These are phyloP conservation scores for Spondyliosoma cantharus DNA, from an alignment of 2,797 vertebrate species.

Conservation along the genomic window DNA sequence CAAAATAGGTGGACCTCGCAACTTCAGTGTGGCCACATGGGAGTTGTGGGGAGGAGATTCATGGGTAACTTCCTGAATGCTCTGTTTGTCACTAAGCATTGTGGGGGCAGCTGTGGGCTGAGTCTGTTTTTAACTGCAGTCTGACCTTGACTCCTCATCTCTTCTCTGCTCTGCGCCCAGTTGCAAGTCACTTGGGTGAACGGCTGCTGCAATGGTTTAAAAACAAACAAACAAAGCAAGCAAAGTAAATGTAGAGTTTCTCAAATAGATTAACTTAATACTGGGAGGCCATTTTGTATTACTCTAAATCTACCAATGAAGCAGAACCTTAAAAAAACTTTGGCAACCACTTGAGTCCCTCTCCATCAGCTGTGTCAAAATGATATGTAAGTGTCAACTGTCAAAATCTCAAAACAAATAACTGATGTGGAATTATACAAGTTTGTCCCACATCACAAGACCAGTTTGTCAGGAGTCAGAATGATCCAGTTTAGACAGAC, in stretches of 20 bases:
- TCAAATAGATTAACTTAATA: background rate
- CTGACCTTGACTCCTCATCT: constrained; percentile 73
- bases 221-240: background rate
- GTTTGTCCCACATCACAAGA: background rate
- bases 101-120: constrained; percentile 55
- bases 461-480: background rate
- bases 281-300: background rate
- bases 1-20: constrained; percentile 84
- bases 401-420: background rate
- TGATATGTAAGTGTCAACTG: background rate
- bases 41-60: constrained; percentile 88
- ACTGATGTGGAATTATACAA: background rate
- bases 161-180: constrained; percentile 42
- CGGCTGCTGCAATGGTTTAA: constrained; percentile 38
- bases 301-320: background rate
- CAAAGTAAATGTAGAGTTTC: background rate
- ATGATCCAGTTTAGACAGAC: background rate
- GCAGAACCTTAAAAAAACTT: background rate
- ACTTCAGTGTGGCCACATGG: constrained; percentile 87
- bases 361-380: background rate
- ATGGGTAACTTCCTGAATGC: constrained; percentile 85
- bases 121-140: constrained; percentile 59
- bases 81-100: constrained; percentile 77
- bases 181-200: constrained; percentile 1
- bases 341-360: background rate